Conservation (phyloP, 2,113 vertebrate species). For the Suricata suricatta region DNA sequence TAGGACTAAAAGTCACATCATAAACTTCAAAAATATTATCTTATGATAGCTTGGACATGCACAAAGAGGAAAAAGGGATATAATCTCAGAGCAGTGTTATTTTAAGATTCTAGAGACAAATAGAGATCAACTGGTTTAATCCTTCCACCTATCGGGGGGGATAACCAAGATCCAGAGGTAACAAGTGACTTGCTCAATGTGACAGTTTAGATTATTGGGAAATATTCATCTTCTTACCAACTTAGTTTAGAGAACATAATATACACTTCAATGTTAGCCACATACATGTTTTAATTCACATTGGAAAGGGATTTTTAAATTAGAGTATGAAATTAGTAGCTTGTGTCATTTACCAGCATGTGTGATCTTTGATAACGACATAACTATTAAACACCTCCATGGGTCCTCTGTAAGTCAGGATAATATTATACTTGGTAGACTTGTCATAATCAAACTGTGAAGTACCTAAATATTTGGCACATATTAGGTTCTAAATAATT, state of each 20-base stretch:
- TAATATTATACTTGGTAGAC: not conserved
- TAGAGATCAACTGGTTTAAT: not conserved
- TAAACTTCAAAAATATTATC: slow-evolving; percentile 6
- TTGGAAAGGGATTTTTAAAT: not conserved
- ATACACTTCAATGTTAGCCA: not conserved
- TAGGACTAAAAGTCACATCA: not conserved
- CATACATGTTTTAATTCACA: not conserved
- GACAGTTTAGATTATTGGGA: not conserved
- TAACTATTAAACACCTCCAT: not conserved
- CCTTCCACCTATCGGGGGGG: not conserved
- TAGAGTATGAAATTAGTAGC: not conserved
- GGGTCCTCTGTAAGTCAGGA: not conserved
- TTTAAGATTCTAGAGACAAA: not conserved
- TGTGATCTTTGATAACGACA: not conserved
- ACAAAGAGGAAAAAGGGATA: not conserved
- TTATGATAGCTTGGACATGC: not conserved
- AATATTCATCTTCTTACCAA: not conserved
- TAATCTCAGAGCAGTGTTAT: not conserved
- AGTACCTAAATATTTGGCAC: not conserved
- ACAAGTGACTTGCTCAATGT: not conserved
- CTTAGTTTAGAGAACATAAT: not conserved
- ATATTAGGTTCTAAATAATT: not conserved
- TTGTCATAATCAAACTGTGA: not conserved
- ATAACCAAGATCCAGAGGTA: not conserved
- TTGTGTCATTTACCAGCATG: not conserved